Evolutionary conservation across 2,797 vertebrate species (phyloP).

Genomic region (Furcifer pardalis): DNA sequence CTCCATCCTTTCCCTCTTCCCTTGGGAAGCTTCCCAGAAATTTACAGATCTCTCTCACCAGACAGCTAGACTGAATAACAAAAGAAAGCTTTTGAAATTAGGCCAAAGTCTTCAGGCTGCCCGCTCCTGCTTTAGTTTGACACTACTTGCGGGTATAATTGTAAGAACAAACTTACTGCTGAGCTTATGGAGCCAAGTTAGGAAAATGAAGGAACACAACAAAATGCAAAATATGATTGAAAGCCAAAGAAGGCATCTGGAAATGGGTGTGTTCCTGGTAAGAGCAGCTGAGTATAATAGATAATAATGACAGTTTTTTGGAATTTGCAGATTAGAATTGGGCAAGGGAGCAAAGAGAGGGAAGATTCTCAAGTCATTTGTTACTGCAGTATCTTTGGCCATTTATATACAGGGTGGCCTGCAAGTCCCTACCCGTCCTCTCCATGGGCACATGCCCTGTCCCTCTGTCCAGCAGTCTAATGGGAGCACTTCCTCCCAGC

Average conservation of each 20-base stretch:
- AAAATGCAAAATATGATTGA: background rate
- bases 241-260: constrained; percentile 20
- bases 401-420: too few relatives aligned
- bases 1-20: background rate
- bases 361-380: background rate
- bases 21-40: background rate
- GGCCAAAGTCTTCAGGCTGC: background rate
- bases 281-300: constrained; percentile 17
- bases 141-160: background rate
- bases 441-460: too few relatives aligned
- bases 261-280: constrained; percentile 1
- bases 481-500: too few relatives aligned
- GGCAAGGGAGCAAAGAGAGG: background rate
- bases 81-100: background rate
- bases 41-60: background rate
- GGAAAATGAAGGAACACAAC: background rate
- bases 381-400: too few relatives aligned
- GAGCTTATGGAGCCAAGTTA: background rate
- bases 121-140: background rate
- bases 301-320: constrained; percentile 13
- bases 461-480: too few relatives aligned
- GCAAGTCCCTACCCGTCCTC: too few relatives aligned
- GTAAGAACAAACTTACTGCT: background rate
- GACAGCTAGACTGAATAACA: background rate
- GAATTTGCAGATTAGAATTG: background rate